Percentiles rank a stretch among this genome's conserved stretches.
Conservation (phyloP, 1,140 invertebrate genomes). For the Zaprionus lachaisei region DNA sequence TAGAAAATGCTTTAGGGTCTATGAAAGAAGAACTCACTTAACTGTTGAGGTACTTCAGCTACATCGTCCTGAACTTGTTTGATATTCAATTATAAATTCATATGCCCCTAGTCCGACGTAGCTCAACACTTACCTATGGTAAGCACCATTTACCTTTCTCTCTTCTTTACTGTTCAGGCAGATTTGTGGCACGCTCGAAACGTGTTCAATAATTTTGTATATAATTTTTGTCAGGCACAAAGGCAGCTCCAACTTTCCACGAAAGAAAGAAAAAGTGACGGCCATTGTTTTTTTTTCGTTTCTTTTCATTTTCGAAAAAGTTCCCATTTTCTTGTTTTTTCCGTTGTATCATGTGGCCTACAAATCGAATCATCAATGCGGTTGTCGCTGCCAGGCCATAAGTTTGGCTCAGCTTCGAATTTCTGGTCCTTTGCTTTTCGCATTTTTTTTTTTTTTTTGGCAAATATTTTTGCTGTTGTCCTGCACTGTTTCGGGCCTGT, state of each 20-base stretch:
- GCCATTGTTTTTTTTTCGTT: constrained; percentile 16
- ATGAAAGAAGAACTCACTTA: not conserved
- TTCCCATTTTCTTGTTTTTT: constrained; percentile 13
- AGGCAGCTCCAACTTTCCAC: constrained; percentile 17
- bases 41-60: not conserved
- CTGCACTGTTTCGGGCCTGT: constrained; percentile 9
- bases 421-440: constrained; percentile 9
- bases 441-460: constrained; percentile 4
- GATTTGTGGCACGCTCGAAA: constrained; percentile 71
- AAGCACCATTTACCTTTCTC: constrained; percentile 20
- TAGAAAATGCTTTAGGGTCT: not conserved
- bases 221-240: constrained; percentile 65
- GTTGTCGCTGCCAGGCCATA: constrained; percentile 63
- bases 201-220: constrained; percentile 82
- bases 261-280: constrained; percentile 33
- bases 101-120: constrained; percentile 23
- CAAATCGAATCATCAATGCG: constrained; percentile 76
- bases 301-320: constrained; percentile 11
- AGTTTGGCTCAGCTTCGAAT: constrained; percentile 49
- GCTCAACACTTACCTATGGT: constrained; percentile 9
- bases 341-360: constrained; percentile 55
- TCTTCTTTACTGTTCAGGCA: constrained; percentile 24
- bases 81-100: constrained; percentile 79
- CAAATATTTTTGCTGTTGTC: constrained; percentile 17
- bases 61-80: constrained; percentile 51